phyloP scores from a whole-genome alignment of 2,797 vertebrate genomes.

The Protonibea diacanthus region DNA sequence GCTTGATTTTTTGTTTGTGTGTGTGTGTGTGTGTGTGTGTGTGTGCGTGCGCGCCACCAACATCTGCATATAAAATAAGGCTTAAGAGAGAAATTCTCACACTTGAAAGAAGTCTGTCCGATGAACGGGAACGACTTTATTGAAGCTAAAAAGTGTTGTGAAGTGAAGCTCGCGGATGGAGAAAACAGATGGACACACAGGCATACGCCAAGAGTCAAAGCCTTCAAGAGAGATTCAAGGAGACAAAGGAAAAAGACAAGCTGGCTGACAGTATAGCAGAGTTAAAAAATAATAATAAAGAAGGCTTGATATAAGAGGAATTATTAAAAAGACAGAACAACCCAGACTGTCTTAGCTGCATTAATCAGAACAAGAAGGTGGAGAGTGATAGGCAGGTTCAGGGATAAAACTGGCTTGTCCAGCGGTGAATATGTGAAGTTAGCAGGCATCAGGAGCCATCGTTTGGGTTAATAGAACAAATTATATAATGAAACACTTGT shows the following conservation, averaged over 20 bases:
- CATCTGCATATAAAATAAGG: not conserved
- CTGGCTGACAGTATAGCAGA: not conserved
- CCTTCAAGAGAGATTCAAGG: constrained; percentile 29
- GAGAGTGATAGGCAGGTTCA: not conserved
- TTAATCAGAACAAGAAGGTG: constrained; percentile 33
- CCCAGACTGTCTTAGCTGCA: not conserved
- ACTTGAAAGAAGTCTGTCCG: constrained; percentile 1
- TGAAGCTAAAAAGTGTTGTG: constrained; percentile 2
- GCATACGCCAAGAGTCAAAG: constrained; percentile 12
- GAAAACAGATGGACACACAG: constrained; percentile 44
- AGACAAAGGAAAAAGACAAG: not conserved
- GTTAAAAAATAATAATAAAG: not conserved
- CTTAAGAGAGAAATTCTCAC: constrained; percentile 2
- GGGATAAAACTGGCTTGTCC: not conserved
- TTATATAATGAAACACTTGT: constrained; percentile 36
- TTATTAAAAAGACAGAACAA: constrained; percentile 22
- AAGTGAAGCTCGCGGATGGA: constrained; percentile 30
- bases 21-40: not conserved
- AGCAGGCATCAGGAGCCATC: not conserved
- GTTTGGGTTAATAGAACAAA: constrained; percentile 33
- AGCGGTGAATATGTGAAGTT: constrained; percentile 8
- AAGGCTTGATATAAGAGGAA: constrained; percentile 25
- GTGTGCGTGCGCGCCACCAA: too few relatives aligned
- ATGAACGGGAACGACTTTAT: not conserved
- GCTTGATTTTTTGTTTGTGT: not conserved